A percentile compares a stretch with the other conserved stretches of the same genome.
Conservation (phyloP, 2,888 invertebrate species). For the Pristionchus arcanus region DNA sequence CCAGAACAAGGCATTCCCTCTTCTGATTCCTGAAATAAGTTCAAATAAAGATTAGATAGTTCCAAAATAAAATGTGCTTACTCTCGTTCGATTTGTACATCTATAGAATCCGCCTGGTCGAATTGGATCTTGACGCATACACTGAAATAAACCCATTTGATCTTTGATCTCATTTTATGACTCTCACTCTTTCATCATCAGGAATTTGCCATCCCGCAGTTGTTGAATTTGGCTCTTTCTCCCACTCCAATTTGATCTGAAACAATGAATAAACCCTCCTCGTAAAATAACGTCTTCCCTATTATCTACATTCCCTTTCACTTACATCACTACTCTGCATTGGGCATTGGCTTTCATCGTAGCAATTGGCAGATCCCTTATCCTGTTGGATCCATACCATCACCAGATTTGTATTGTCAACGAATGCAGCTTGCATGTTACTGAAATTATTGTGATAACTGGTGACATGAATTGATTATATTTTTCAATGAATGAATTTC, state of each 20-base stretch:
- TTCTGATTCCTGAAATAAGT: neutral
- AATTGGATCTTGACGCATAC: neutral
- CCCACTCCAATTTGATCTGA: slow-evolving; percentile 34
- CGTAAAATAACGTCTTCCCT: neutral
- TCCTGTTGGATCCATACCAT: slow-evolving; percentile 74
- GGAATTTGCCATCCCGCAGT: slow-evolving; percentile 16
- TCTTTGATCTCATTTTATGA: neutral
- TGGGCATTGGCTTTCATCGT: slow-evolving; percentile 73
- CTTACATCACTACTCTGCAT: slow-evolving; percentile 59
- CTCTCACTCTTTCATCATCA: slow-evolving; percentile 15
- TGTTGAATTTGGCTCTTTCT: neutral
- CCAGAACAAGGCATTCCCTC: neutral
- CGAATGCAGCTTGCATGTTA: slow-evolving; percentile 75
- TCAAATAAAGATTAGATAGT: neutral
- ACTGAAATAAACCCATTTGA: neutral
- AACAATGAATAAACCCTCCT: neutral
- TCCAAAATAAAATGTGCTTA: neutral
- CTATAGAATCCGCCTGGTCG: slow-evolving; percentile 24
- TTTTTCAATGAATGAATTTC: slow-evolving; percentile 54
- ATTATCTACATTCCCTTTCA: neutral
- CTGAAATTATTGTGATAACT: slow-evolving; percentile 64
- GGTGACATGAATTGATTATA: neutral
- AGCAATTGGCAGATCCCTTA: slow-evolving; percentile 63
- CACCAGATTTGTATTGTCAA: slow-evolving; percentile 75
- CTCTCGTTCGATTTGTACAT: slow-evolving; percentile 33